phyloP scores from a whole-genome alignment of 2,113 vertebrate species.

The Eolophus roseicapilla region DNA sequence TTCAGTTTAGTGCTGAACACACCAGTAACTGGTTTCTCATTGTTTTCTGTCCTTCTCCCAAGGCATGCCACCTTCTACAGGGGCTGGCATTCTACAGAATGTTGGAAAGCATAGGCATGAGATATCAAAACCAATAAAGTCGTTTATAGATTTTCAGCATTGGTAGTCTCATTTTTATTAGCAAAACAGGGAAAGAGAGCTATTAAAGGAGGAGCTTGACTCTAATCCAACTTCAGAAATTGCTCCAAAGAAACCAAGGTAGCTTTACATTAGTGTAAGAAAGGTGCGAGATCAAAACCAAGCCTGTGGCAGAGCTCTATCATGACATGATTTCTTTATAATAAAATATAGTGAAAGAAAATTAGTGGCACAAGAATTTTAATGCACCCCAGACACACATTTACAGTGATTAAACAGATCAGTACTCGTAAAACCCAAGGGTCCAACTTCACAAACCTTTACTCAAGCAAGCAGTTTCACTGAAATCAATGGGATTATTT shows the following conservation, averaged over 20 bases:
- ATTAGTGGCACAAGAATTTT: constrained; percentile 29
- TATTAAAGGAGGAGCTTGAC: neutral
- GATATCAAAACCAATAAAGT: neutral
- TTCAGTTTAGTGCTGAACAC: neutral
- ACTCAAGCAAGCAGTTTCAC: constrained; percentile 4
- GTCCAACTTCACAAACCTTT: constrained; percentile 51
- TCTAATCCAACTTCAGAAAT: neutral
- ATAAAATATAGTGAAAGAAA: constrained; percentile 41
- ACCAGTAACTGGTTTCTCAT: neutral
- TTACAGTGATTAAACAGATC: constrained; percentile 40
- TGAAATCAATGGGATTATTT: constrained; percentile 48
- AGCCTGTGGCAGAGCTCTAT: neutral
- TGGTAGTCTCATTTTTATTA: neutral
- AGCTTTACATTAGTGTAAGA: neutral
- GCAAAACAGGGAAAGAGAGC: neutral
- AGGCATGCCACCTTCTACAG: neutral
- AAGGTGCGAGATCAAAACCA: neutral
- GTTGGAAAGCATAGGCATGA: neutral
- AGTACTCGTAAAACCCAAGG: constrained; percentile 46
- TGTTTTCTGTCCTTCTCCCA: neutral
- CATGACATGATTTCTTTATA: neutral
- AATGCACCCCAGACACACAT: constrained; percentile 51
- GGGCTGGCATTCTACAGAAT: neutral
- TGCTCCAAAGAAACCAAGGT: neutral
- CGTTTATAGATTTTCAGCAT: neutral